Percentiles rank a stretch among this genome's conserved stretches.
phyloP scores from a whole-genome alignment of 1,140 invertebrate species.

The Drosophila bocqueti region DNA sequence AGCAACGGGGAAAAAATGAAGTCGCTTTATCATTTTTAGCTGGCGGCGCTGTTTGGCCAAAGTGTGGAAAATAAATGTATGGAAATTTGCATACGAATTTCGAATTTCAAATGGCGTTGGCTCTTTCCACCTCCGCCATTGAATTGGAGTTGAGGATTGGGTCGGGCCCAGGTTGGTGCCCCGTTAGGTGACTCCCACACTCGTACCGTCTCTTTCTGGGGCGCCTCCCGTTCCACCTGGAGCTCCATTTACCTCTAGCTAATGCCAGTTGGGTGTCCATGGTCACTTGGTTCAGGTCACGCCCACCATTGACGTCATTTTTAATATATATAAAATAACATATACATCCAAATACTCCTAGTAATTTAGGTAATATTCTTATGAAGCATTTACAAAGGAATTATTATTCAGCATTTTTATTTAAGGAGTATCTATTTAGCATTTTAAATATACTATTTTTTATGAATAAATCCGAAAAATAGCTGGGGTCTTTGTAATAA shows the following conservation, averaged over 20 bases:
- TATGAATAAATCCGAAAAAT: no score
- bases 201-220: conserved; percentile 26
- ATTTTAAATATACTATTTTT: no score
- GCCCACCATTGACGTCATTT: conserved; percentile 52
- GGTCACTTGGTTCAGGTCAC: conserved; percentile 46
- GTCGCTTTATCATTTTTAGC: conserved; percentile 82
- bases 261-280: conserved; percentile 22
- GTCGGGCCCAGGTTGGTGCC: conserved; percentile 32
- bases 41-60: conserved; percentile 74
- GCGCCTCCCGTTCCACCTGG: conserved; percentile 16
- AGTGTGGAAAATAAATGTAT: conserved; percentile 82
- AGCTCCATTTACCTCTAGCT: conserved; percentile 1
- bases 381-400: neutral
- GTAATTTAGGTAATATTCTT: no score
- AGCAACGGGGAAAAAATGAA: conserved; percentile 65
- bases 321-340: neutral
- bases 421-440: no score
- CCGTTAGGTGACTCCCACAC: conserved; percentile 55
- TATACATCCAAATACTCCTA: neutral
- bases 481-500: no score
- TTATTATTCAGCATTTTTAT: neutral
- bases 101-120: conserved; percentile 73
- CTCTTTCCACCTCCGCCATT: conserved; percentile 17
- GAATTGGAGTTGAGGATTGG: conserved; percentile 27
- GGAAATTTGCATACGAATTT: conserved; percentile 79